These are phyloP conservation scores for Autographa gamma DNA, from an alignment of 2,888 invertebrate species.

Conservation along the genomic window DNA sequence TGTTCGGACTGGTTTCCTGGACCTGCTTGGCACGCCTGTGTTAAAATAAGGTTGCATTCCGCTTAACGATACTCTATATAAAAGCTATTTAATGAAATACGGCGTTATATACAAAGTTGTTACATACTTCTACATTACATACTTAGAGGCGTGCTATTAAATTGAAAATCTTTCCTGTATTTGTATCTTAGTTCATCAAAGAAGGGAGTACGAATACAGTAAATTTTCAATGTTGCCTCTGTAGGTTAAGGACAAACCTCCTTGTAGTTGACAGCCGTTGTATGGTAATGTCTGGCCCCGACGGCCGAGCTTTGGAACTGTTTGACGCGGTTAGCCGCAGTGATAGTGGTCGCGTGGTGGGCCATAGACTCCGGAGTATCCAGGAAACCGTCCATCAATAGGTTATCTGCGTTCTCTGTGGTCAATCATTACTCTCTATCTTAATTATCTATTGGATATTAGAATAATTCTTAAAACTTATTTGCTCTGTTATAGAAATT, in stretches of 20 bases:
- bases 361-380: constrained; percentile 72
- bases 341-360: constrained; percentile 60
- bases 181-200: background rate
- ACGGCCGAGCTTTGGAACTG: constrained; percentile 79
- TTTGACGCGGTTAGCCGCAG: constrained; percentile 60
- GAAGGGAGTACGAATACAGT: background rate
- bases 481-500: constrained; percentile 18
- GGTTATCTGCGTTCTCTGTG: constrained; percentile 83
- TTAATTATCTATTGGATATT: constrained; percentile 16
- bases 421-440: constrained; percentile 44
- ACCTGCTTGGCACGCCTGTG: constrained; percentile 34
- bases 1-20: constrained; percentile 48
- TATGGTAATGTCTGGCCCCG: constrained; percentile 76
- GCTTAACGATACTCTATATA: background rate
- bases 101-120: background rate
- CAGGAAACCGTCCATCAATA: constrained; percentile 86
- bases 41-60: background rate
- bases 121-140: background rate
- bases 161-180: background rate
- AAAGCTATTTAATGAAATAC: background rate
- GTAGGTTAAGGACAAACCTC: constrained; percentile 71
- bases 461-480: background rate
- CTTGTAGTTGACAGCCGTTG: constrained; percentile 73
- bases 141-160: background rate
- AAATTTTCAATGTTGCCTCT: constrained; percentile 7